Conservation (phyloP, 2,797 vertebrate genomes). For the Picus viridis region DNA sequence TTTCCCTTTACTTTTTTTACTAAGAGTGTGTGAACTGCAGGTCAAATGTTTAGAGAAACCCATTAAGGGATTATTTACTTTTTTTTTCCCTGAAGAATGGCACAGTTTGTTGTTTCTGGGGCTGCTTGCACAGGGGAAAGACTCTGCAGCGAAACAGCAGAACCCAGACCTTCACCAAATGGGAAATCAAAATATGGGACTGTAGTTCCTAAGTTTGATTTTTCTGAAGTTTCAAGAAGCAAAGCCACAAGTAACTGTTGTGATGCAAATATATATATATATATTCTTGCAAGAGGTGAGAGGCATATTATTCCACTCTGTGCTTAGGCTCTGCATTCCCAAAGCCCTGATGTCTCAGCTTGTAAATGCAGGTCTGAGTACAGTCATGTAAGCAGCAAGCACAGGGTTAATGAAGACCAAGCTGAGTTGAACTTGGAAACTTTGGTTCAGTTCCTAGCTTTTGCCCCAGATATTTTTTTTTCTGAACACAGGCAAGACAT, state of each 20-base stretch:
- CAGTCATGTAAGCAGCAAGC: neutral
- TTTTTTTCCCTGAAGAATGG: neutral
- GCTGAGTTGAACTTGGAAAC: constrained; percentile 13
- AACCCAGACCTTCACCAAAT: neutral
- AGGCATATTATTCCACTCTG: neutral
- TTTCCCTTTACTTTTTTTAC: neutral
- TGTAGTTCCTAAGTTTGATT: neutral
- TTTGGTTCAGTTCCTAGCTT: constrained; percentile 21
- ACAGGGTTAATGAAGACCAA: constrained; percentile 10
- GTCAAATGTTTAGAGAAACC: constrained; percentile 48
- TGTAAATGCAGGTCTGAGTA: neutral
- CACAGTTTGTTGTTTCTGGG: constrained; percentile 46
- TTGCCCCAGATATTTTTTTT: constrained; percentile 50
- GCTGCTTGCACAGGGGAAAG: neutral
- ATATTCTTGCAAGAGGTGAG: neutral
- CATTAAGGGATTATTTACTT: constrained; percentile 49
- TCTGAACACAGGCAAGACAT: constrained; percentile 45
- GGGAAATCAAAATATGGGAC: neutral
- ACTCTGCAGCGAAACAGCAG: constrained; percentile 34
- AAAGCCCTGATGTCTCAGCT: neutral
- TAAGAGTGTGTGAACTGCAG: constrained; percentile 5
- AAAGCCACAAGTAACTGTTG: neutral
- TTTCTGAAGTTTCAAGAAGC: neutral
- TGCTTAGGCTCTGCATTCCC: neutral
- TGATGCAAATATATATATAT: neutral